Evolutionary conservation across 30 jellyfish, hydroid and myxozoan genomes (phyloP).

Genomic region (Chrysaora quinquecirrha): DNA sequence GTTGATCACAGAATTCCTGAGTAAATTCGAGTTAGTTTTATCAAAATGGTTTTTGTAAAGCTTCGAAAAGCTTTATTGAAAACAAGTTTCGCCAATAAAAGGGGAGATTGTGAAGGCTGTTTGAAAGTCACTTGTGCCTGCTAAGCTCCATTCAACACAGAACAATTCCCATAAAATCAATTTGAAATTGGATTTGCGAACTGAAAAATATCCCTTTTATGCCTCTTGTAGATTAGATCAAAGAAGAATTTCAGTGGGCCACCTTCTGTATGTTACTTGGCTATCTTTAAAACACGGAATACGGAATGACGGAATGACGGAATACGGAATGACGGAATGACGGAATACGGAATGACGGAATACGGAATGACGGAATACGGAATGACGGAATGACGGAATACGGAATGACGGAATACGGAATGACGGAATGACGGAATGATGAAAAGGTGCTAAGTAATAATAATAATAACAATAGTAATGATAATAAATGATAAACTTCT

Average conservation of each 20-base stretch:
- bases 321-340: no score
- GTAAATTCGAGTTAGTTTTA: conserved; percentile 7
- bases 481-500: no score
- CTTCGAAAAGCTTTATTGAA: conserved; percentile 42
- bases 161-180: conserved; percentile 54
- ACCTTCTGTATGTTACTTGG: no score
- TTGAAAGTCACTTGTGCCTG: conserved; percentile 38
- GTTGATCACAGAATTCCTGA: conserved; percentile 22
- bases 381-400: no score
- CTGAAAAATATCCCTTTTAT: conserved; percentile 48
- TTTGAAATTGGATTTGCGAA: conserved; percentile 53
- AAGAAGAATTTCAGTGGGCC: conserved; percentile 15
- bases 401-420: no score
- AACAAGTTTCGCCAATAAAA: conserved; percentile 65
- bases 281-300: no score
- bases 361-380: no score
- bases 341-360: no score
- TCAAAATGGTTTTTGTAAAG: conserved; percentile 45
- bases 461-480: no score
- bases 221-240: conserved; percentile 41
- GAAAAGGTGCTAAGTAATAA: no score
- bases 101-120: conserved; percentile 50
- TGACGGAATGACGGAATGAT: no score
- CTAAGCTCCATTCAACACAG: conserved; percentile 46
- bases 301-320: no score